phyloP scores from a whole-genome alignment of 2,888 invertebrate genomes.

The Nasonovia ribisnigri region DNA sequence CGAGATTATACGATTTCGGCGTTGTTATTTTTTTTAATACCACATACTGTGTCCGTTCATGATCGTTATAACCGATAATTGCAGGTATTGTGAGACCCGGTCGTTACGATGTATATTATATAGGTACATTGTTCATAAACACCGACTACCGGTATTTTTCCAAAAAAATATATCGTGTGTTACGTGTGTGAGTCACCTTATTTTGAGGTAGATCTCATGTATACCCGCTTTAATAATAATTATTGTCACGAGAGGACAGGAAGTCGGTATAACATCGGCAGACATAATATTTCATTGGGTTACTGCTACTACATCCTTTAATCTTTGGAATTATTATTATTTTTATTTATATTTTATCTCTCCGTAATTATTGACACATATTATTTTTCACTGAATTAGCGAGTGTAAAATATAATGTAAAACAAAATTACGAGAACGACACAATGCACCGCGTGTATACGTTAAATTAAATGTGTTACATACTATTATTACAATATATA shows the following conservation, averaged over 20 bases:
- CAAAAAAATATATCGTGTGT: background rate
- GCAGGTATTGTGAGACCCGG: background rate
- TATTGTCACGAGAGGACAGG: constrained; percentile 58
- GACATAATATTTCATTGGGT: background rate
- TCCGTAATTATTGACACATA: background rate
- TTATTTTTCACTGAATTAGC: background rate
- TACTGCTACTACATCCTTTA: constrained; percentile 10
- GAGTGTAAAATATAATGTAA: background rate
- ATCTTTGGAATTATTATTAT: background rate
- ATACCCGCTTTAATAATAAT: background rate
- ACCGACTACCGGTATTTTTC: constrained; percentile 19
- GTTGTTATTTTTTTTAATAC: background rate
- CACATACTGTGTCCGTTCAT: background rate
- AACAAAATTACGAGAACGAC: background rate
- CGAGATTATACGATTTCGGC: constrained; percentile 40
- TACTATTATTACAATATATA: background rate
- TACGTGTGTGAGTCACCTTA: background rate
- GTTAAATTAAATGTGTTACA: background rate
- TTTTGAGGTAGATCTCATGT: background rate
- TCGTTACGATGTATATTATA: background rate
- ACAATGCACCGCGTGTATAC: background rate
- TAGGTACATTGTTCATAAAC: background rate
- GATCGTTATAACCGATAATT: constrained; percentile 27
- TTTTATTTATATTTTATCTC: background rate
- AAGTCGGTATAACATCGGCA: constrained; percentile 36